These are phyloP conservation scores for Tauraco hartlaubi DNA, from an alignment of 2,797 vertebrate genomes.

Conservation along the genomic window DNA sequence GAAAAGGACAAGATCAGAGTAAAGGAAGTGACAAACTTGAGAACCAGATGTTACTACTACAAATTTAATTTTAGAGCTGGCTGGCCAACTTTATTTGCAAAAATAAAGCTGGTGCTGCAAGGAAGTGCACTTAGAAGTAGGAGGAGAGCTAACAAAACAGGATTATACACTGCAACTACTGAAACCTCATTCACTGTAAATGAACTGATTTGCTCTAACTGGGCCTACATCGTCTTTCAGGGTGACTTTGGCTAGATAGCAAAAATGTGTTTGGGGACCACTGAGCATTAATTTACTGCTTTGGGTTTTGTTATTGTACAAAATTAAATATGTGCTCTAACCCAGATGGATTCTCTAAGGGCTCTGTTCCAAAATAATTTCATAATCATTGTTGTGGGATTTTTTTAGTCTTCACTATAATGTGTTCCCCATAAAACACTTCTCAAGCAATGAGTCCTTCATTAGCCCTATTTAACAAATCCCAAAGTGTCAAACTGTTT, in stretches of 20 bases:
- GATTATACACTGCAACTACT: neutral
- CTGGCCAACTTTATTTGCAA: slow-evolving; percentile 34
- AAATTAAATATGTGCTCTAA: slow-evolving; percentile 22
- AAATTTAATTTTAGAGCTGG: slow-evolving; percentile 33
- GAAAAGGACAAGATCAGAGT: slow-evolving; percentile 3
- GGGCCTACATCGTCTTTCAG: neutral
- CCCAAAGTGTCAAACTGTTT: neutral
- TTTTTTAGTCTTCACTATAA: neutral
- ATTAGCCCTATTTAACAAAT: slow-evolving; percentile 56
- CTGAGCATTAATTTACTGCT: slow-evolving; percentile 1
- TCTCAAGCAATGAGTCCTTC: slow-evolving; percentile 37
- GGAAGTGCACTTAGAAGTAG: neutral
- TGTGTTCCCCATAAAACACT: slow-evolving; percentile 4
- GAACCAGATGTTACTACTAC: slow-evolving; percentile 8
- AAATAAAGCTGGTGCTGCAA: neutral
- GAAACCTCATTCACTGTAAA: neutral
- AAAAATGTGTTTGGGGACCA: neutral
- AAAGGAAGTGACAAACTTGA: slow-evolving; percentile 27
- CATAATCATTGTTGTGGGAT: slow-evolving; percentile 44
- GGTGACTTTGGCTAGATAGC: slow-evolving; percentile 56
- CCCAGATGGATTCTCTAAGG: slow-evolving; percentile 42
- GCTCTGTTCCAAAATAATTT: slow-evolving; percentile 56
- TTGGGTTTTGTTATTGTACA: slow-evolving; percentile 31
- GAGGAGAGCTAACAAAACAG: neutral
- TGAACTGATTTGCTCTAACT: neutral